phyloP scores from a whole-genome alignment of 2,113 vertebrate species.

The Sturnus vulgaris region DNA sequence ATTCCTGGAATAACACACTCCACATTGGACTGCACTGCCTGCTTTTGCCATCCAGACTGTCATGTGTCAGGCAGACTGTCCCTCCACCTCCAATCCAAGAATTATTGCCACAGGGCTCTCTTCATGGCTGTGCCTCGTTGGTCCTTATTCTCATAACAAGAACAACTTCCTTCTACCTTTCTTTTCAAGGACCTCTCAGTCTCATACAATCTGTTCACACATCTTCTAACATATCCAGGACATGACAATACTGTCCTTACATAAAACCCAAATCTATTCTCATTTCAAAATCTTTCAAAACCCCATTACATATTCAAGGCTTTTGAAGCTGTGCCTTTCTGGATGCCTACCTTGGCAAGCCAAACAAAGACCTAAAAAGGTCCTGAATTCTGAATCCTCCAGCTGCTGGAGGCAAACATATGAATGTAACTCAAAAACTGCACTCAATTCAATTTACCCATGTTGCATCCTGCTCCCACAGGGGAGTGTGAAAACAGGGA shows the following conservation, averaged over 20 bases:
- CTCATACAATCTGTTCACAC: rapidly evolving
- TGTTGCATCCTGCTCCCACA: not conserved
- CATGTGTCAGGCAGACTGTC: rapidly evolving
- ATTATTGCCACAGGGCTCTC: not conserved
- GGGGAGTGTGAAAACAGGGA: not conserved
- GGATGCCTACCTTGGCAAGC: not conserved
- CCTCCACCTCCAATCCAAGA: rapidly evolving
- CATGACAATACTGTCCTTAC: not conserved
- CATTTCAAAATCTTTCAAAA: not conserved
- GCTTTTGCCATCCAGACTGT: not conserved
- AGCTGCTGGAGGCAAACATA: not conserved
- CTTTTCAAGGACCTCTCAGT: not conserved
- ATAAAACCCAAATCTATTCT: not conserved
- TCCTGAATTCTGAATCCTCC: not conserved
- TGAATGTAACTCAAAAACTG: not conserved
- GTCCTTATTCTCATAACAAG: not conserved
- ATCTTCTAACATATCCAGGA: not conserved
- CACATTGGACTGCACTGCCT: not conserved
- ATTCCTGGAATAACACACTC: not conserved
- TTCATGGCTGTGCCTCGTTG: not conserved
- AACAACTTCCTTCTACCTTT: not conserved
- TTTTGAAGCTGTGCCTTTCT: not conserved
- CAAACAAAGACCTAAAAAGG: not conserved
- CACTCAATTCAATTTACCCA: not conserved
- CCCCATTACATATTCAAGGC: not conserved